Evolutionary conservation across 92 coral and sea anemone species (phyloP), one percentile per base, ranked within the genome.

Genomic region (Porites cylindrica): DNA sequence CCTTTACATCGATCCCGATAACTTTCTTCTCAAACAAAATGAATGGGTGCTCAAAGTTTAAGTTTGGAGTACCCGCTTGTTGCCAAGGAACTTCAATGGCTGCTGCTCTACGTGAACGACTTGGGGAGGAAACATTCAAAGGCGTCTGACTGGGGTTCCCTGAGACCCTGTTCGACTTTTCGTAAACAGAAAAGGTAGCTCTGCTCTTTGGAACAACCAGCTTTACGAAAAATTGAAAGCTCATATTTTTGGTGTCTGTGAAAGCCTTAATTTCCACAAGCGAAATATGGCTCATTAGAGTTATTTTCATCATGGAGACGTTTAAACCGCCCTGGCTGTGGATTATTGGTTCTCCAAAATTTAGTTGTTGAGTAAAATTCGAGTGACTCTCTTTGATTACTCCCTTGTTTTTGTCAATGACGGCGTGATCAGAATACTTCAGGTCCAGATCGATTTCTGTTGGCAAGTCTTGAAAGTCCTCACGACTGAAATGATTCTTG

Each of bases 401-500:
- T 56, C 61, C 61, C 0, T 8, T 56, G 61, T 0, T 11, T 56
- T 56, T 56, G 4, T 56, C 5, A 56, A 56, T 56, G 5, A 14
- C 11, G 1, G 61, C 61, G 61, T 2, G 16, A 56, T 56, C 61
- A 56, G 61, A 56, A 56, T 56, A 56, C 16, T 56, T 56, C 61
- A 56, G 16, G 14, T 56, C 61, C 61, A 56, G 0, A 56, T 56
- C 61, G 13, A 56, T 66, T 23, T 86, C 79, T 20, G 86, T 53
- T 43, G 87, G 71, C 0, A 47, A 19, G 43, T 53, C 29, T 11
- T 69, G 69, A 23, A 83, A 83, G 71, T 83, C 81, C 8, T 69
- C 24, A n/a, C 19, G 72, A 14, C 73, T 70, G 70, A 83, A 83
- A 78, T 83, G 38, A 51, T 70, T 86, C 47, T 58, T 79, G 56